Base-by-base conservation (phyloP, 2,888 invertebrate species). In the Hypolimnas misippus region DNA sequence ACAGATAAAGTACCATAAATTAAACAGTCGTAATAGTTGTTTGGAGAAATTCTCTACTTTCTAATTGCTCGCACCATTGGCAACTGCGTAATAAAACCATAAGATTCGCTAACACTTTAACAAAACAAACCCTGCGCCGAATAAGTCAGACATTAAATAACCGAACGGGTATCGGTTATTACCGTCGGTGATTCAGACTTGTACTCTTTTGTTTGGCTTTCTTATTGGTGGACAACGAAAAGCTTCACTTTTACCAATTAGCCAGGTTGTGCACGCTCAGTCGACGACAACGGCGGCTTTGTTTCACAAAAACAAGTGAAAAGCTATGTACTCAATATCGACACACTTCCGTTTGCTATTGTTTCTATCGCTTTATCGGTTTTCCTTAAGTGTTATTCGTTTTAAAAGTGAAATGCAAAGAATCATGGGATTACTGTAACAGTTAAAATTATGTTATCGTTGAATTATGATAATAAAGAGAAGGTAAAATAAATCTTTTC, bases 171-270 rank as follows among this genome's bases (percentile, higher is more conserved):
- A 66, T 67, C 62, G 64, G 66, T 70, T 67, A 61, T 69, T 70
- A 70, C 58, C 68, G 66, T 73, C 70, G 68, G 69, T 86, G 82
- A 84, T 77, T 84, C 82, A 84, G 77, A 73, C 71, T 38, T 12
- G 68, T 76, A 78, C 78, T 83, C 74, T 68, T 82, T 78, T 88
- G 83, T 90, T 90, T 87, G 80, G 62, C 70, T 73, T 87, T 84
- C 83, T 76, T 81, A 83, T 84, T 80, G 77, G 70, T 76, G 73
- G 73, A 78, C 80, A 81, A 83, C 81, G 82, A 82, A 87, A 84
- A 86, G 80, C 82, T 80, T 82, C 80, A 89, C 89, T 92, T 90
- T 91, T 91, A 89, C 91, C 88, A 89, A 91, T 91, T 91, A 89
- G 78, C 76, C 77, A 68, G 74, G 73, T 72, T 70, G 73, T 75